Evolutionary conservation across 2,888 invertebrate species (phyloP), one percentile per base, ranked within the genome.

Genomic region (Apodemia duryi): DNA sequence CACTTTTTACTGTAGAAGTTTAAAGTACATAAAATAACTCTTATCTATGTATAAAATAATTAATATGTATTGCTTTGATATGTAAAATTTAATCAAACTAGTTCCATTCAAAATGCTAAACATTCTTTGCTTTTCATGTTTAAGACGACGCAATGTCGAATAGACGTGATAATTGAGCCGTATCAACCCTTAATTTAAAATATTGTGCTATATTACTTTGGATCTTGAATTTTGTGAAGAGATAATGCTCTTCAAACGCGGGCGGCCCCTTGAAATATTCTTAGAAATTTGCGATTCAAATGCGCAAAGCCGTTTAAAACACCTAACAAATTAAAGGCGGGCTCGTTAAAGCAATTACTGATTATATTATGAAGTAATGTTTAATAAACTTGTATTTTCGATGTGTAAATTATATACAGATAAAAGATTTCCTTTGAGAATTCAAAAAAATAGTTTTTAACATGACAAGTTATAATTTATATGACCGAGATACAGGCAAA

Each of bases 241-340:
- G 88, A 88, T 91, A 90, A 91, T 90, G 86, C 84, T 87, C 86
- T 89, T 85, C 77, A 85, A 88, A 85, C 85, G 87, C 83, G 81
- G 83, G 84, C 84, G 84, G 85, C 90, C 88, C 89, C 88, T 82
- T 84, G 84, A 88, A 91, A 90, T 91, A 90, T 91, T 91, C 87
- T 87, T 83, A 89, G 89, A 88, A 91, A 91, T 91, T 91, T 91
- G 91, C 84, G 90, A 91, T 91, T 91, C 91, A 91, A 91, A 91
- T 91, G 84, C 86, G 88, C 79, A 87, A 90, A 91, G 91, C 90
- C 91, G 90, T 91, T 90, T 91, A 86, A 88, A 89, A 91, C 89
- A 90, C 88, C 91, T 91, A 88, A 91, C 91, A 91, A 91, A 91
- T 91, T 91, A 90, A 88, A 89, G 86, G 85, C 88, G 82, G 87